Base-by-base conservation (phyloP, 1,140 invertebrate species). In the Neodiprion virginianus region DNA sequence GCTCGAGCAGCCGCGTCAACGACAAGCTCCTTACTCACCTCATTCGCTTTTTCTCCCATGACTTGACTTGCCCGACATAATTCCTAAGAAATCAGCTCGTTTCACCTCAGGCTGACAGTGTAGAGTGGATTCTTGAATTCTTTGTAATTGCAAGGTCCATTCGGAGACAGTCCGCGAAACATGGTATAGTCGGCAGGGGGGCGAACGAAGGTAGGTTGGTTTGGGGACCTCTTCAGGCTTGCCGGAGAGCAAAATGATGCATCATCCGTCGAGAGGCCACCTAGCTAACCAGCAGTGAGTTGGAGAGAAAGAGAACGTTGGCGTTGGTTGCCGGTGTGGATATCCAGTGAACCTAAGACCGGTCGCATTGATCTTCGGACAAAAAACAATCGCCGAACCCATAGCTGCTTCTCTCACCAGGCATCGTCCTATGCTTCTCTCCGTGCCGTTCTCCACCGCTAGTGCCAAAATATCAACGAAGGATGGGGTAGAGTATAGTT, bases 341-440 rank as follows among this genome's bases (percentile, higher is more conserved):
- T 61, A 61, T 61, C 78, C 80, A 78, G 76, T 78, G 79, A 83
- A 79, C 80, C 78, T 77, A 82, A 81, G 82, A 83, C 82, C 83
- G 81, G 83, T 83, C 83, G 79, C 82, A 84, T 82, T 84, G 83
- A 84, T 84, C 83, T 83, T 84, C 82, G 79, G 81, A 40, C 81
- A 83, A 84, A 84, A 61, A 84, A 84, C 83, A 84, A 84, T 84
- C 82, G 73, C 77, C 81, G 71, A 74, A 61, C 3, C 4, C 4
- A 40, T 40, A 61, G 4, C 53, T 61, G 53, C 11, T 17, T 0
- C 53, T 61, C 53, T 17, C 11, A 17, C 28, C 28, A 40, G 28
- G 0, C 5, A 40, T 40, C 28, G 28, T 5, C 28, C 1, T 40
- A 3, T 40, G 2, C 28, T 40, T 61, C 53, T 61, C 3, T 61